Percentiles rank a stretch among this genome's conserved stretches.
phyloP scores from a whole-genome alignment of 2,113 vertebrate genomes.

The Myocastor coypus region DNA sequence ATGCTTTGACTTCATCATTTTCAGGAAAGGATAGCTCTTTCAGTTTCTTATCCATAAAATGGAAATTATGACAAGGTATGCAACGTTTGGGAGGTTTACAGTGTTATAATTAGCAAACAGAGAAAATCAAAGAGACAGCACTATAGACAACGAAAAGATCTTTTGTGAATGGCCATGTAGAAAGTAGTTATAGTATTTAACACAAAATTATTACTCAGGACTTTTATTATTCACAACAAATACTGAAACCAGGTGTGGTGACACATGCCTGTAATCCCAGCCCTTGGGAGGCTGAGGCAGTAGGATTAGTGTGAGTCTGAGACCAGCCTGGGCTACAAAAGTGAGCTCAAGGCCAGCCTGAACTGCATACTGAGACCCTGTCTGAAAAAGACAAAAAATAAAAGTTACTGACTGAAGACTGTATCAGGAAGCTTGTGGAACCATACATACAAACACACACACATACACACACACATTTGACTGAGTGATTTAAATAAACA shows the following conservation, averaged over 20 bases:
- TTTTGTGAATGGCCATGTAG: neutral
- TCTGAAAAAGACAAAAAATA: too few species aligned
- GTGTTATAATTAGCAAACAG: neutral
- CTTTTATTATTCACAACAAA: neutral
- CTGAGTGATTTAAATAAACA: neutral
- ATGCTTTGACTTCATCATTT: neutral
- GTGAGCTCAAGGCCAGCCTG: too few species aligned
- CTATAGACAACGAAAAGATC: neutral
- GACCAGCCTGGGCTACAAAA: too few species aligned
- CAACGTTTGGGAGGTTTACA: neutral
- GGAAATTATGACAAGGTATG: neutral
- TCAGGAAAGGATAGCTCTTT: neutral
- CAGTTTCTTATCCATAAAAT: neutral
- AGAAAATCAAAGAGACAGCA: neutral
- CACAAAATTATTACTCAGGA: neutral
- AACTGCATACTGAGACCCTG: too few species aligned
- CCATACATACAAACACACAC: neutral
- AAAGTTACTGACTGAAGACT: neutral
- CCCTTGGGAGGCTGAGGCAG: too few species aligned
- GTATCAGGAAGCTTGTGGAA: neutral
- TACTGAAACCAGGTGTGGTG: too few species aligned
- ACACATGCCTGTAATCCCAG: too few species aligned
- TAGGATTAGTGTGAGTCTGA: too few species aligned
- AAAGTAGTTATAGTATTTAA: neutral
- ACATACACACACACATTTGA: neutral